phyloP scores from a whole-genome alignment of 2,888 invertebrate species.

The Dorcus parallelipipedus region DNA sequence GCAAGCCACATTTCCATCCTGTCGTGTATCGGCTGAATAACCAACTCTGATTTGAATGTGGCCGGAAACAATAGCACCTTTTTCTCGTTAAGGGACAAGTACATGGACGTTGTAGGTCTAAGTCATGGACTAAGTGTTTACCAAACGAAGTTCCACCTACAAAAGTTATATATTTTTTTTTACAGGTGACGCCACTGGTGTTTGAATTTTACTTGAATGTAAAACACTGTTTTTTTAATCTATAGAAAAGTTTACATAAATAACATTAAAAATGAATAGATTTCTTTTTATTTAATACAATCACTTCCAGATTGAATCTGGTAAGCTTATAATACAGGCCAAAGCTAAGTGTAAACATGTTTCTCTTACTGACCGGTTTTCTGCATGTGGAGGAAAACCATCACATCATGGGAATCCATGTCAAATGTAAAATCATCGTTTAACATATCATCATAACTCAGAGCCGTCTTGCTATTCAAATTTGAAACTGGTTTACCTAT shows the following conservation, averaged over 20 bases:
- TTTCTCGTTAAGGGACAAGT: conserved; percentile 86
- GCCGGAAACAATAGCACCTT: conserved; percentile 88
- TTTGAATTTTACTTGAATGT: no score
- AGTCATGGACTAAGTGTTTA: conserved; percentile 90
- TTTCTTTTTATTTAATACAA: no score
- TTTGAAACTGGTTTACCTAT: conserved; percentile 44
- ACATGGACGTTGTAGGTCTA: conserved; percentile 90
- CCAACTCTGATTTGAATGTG: conserved; percentile 93
- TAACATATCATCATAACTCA: conserved; percentile 82
- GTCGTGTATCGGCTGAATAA: conserved; percentile 96
- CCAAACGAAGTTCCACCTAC: conserved; percentile 93
- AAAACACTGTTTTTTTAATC: no score
- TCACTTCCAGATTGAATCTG: no score
- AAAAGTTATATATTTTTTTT: conserved; percentile 3
- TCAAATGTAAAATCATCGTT: conserved; percentile 86
- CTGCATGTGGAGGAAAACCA: conserved; percentile 98
- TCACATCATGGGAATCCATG: conserved; percentile 91
- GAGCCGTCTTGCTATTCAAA: conserved; percentile 58
- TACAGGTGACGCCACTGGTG: no score
- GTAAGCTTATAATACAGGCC: no score
- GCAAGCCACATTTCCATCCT: conserved; percentile 97
- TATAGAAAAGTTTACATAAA: no score
- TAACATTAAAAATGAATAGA: no score
- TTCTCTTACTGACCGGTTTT: conserved; percentile 70
- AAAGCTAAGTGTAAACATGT: no score